Evolutionary conservation across 2,113 vertebrate species (phyloP).

Genomic region (Lonchura striata): DNA sequence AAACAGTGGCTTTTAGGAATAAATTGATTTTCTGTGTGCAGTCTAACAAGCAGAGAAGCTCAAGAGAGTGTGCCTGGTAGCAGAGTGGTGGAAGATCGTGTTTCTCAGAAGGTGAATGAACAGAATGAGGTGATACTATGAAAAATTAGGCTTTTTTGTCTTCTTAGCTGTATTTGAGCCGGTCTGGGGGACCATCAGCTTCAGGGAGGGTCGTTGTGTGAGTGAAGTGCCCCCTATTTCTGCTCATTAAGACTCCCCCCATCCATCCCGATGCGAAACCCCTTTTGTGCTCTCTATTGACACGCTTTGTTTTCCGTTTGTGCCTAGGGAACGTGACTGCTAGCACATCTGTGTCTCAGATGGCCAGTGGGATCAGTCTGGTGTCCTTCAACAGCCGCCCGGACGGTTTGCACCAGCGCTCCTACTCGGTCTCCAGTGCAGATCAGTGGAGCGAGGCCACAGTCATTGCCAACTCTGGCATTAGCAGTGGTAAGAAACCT

Average conservation of each 20-base stretch:
- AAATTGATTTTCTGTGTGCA: background rate
- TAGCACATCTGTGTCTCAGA: slow-evolving; percentile 89
- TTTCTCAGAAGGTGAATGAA: background rate
- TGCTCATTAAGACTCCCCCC: background rate
- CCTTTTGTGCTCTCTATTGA: slow-evolving; percentile 31
- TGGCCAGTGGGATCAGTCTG: slow-evolving; percentile 89
- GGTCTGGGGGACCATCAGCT: background rate
- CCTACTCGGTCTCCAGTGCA: slow-evolving; percentile 96
- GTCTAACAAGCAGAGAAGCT: background rate
- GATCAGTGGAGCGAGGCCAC: slow-evolving; percentile 98
- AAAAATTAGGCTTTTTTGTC: background rate
- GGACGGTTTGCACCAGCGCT: slow-evolving; percentile 95
- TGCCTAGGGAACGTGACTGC: slow-evolving; percentile 86
- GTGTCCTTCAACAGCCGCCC: slow-evolving; percentile 91
- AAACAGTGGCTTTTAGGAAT: background rate
- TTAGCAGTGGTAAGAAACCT: slow-evolving; percentile 88
- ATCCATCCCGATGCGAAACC: background rate
- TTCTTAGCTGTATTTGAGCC: background rate
- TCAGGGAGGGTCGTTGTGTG: background rate
- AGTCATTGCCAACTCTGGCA: slow-evolving; percentile 94
- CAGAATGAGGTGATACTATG: background rate
- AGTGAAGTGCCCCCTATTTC: background rate
- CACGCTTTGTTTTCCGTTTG: slow-evolving; percentile 60
- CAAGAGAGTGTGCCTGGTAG: background rate
- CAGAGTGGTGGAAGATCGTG: background rate